Base-by-base conservation (phyloP, 2,113 vertebrate genomes). In the Scatophagus argus region DNA sequence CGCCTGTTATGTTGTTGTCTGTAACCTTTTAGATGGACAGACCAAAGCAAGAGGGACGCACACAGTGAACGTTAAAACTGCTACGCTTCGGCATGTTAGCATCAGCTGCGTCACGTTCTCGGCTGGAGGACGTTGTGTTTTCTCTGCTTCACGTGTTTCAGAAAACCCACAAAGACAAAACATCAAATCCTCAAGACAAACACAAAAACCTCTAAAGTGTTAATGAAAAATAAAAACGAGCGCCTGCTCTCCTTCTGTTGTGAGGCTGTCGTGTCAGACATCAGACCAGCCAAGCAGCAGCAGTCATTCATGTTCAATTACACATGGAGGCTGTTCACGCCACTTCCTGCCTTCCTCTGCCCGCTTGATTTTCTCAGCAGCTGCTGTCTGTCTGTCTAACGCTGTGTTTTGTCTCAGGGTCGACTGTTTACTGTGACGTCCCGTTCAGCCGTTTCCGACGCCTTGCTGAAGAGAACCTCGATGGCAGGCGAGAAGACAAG, bases 301-400 rank as follows among this genome's bases (percentile, higher is more conserved):
- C 73, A 43, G 43, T 69, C 51, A 44, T 80, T 82, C 46, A 85
- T 74, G 80, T 85, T 66, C 80, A 80, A 77, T 83, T 85, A 77
- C 52, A 73, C 79, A 39, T 3, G 6, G 4, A 9, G 27, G 63
- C 29, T 55, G 60, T 64, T 83, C 61, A 80, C 69, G 62, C 55
- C n/a, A 54, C 58, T 2, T 29, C 47, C 36, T 58, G 73, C 39
- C 60, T 61, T 43, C 41, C 29, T 29, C n/a, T 60, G 36, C 47
- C 31, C 44, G 61, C 27, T 64, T 82, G 32, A 41, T 36, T 56
- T 51, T 54, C 25, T 54, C 13, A 29, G 21, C 59, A 74, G 74
- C 77, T 71, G 77, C 43, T 39, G 36, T 34, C 59, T 25, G 27
- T 34, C 47, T 64, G 17, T 41, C 25, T 59, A 4, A 4, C 36